Evolutionary conservation across 2,113 vertebrate genomes (phyloP), one percentile per base, ranked within the genome.

Genomic region (Piaya cayana): DNA sequence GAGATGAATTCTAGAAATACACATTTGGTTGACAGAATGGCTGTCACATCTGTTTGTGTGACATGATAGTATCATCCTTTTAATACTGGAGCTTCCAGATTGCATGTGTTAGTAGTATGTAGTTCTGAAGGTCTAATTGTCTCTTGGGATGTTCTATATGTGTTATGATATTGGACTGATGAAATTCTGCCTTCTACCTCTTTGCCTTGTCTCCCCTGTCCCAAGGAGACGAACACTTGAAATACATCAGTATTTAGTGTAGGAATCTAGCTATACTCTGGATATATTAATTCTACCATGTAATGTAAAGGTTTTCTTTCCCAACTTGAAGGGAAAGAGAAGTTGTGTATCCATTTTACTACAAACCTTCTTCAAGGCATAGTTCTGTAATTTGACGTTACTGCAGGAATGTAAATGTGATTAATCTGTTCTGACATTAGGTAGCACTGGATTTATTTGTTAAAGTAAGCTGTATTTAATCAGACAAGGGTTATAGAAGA

Each of bases 161-260:
- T 82, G 15, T 65, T 76, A 5, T 2, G 8, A 8, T 50, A n/a
- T 30, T 3, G 42, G 42, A 43, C 11, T 43, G 42, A 43, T 30
- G 12, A 53, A 60, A 27, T 70, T 59, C 19, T 70, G 23, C n/a
- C 21, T 58, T 37, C 19, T 49, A 6, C 29, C 15, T 32, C 11
- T 69, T 19, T 69, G 34, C 60, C 15, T 58, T 37, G 12, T 53
- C 25, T 43, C 26, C 3, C 19, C 4, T 29, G 25, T 84, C 21
- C 25, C 0, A 0, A 11, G 23, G 75, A 68, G 11, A 8, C 4
- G 2, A 58, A 13, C 1, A 0, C 14, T 47, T 69, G 36, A 65
- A 58, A 58, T 62, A 27, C 5, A 39, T 8, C 13, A 17, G 0
- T 49, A 5, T 67, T 47, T 32, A 55, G 7, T 52, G 23, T 27